Evolutionary conservation across 2,113 vertebrate genomes (phyloP), one percentile per base, ranked within the genome.

Genomic region (Pluvialis apricaria): DNA sequence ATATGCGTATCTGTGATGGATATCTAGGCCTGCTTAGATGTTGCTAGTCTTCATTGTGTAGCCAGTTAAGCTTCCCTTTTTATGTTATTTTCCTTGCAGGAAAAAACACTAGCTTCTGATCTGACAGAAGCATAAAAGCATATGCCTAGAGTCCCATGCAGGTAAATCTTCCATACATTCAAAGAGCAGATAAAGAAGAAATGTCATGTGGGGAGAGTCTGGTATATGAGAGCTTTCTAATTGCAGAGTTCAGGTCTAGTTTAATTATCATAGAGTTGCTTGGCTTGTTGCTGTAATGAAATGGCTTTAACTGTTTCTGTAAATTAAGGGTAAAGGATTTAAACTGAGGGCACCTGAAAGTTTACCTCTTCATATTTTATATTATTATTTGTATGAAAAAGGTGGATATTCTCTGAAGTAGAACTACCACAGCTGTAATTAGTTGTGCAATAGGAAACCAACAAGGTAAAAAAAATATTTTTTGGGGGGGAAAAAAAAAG

Each of bases 401-500:
- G 12, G 6, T 51, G 16, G 7, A 12, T 92, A 18, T 81, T 75
- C 29, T 31, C 40, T 55, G 28, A 86, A 88, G 12, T 38, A 69
- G 15, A 29, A 8, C 20, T 62, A 19, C 21, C 22, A 47, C 24
- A 84, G 52, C 14, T 82, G 10, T 84, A 78, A 32, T 62, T 40
- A 58, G 19, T 25, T 83, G 17, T 86, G 40, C 54, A 72, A 20
- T 47, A 70, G 29, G 81, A 86, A 88, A 71, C 70, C 66, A 73
- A 17, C 5, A 25, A 21, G 51, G 5, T 44, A 29, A 60, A 65
- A 71, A 31, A 49, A 31, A 44, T 3, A 7, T 31, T n/a, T 47
- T 5, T n/a, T 4, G 5, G 4, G 2, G 1, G 2, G 1, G 2
- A 44, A 21, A 15, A 22, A 34, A 49, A 32, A 21, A n/a, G n/a